Evolutionary conservation across 2,888 invertebrate species (phyloP).

Genomic region (Leucoptera coffeella): DNA sequence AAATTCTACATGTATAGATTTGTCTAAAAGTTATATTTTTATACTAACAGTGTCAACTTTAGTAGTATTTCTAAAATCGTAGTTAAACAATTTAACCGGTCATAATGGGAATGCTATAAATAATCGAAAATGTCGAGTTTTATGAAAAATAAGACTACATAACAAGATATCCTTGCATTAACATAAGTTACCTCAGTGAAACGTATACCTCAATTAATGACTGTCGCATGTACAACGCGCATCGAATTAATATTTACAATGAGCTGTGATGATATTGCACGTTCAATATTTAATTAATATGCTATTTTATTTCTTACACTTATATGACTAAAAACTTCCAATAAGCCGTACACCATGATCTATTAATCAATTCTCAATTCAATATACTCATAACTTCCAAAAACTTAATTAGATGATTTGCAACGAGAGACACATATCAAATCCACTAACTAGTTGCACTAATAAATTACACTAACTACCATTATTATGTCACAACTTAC

Average conservation of each 20-base stretch:
- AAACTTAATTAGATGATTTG: too few species aligned
- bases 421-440: too few species aligned
- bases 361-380: background rate
- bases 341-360: background rate
- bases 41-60: slow-evolving; percentile 18
- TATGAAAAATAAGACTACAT: background rate
- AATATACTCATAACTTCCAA: background rate
- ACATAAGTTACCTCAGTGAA: slow-evolving; percentile 8
- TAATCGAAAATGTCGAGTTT: slow-evolving; percentile 16
- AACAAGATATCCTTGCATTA: background rate
- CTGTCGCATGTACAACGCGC: too few species aligned
- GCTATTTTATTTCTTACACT: slow-evolving; percentile 22
- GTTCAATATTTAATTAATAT: slow-evolving; percentile 39
- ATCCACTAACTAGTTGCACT: too few species aligned
- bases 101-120: slow-evolving; percentile 38
- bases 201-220: slow-evolving; percentile 12
- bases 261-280: slow-evolving; percentile 39
- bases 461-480: slow-evolving; percentile 1
- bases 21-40: slow-evolving; percentile 36
- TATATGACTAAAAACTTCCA: slow-evolving; percentile 9
- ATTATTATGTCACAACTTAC: too few species aligned
- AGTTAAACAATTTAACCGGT: slow-evolving; percentile 7
- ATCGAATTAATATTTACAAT: slow-evolving; percentile 33
- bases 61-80: slow-evolving; percentile 11
- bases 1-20: slow-evolving; percentile 32